These are phyloP conservation scores for Sphenodon punctatus DNA, from an alignment of 2,797 vertebrate species.

Conservation along the genomic window DNA sequence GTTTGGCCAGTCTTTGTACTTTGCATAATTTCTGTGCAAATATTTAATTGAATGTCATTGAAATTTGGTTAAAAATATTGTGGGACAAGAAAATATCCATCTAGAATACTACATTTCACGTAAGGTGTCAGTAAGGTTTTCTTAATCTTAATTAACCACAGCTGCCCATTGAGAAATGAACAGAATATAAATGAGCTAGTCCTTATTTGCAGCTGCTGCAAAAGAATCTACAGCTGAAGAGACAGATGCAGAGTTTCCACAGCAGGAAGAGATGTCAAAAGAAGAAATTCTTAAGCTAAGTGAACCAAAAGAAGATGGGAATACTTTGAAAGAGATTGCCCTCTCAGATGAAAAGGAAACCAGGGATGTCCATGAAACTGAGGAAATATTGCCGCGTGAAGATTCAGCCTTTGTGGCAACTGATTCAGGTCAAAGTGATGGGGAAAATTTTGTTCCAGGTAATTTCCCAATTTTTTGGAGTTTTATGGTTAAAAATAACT, in stretches of 20 bases:
- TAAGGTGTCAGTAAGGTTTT: background rate
- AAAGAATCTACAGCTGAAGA: conserved; percentile 9
- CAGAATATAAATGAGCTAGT: background rate
- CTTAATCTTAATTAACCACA: background rate
- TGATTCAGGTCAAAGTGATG: conserved; percentile 4
- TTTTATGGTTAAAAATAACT: conserved; percentile 3
- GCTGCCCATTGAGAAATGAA: background rate
- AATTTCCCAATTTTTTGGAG: conserved; percentile 33
- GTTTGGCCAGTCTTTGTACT: background rate
- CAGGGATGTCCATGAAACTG: background rate
- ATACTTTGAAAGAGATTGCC: background rate
- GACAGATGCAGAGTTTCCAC: background rate
- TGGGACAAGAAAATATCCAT: background rate
- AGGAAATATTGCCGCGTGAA: background rate
- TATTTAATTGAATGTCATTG: background rate
- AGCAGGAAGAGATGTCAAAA: background rate
- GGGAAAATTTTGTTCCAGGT: conserved; percentile 61
- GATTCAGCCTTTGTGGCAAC: background rate
- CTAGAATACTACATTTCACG: background rate
- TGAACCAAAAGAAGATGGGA: background rate
- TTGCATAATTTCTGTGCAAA: background rate
- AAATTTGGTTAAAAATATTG: background rate
- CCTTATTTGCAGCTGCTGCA: conserved; percentile 19
- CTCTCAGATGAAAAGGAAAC: background rate
- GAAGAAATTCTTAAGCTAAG: background rate